Base-by-base conservation (phyloP, 2,113 vertebrate species). In the Xiphophorus maculatus region DNA sequence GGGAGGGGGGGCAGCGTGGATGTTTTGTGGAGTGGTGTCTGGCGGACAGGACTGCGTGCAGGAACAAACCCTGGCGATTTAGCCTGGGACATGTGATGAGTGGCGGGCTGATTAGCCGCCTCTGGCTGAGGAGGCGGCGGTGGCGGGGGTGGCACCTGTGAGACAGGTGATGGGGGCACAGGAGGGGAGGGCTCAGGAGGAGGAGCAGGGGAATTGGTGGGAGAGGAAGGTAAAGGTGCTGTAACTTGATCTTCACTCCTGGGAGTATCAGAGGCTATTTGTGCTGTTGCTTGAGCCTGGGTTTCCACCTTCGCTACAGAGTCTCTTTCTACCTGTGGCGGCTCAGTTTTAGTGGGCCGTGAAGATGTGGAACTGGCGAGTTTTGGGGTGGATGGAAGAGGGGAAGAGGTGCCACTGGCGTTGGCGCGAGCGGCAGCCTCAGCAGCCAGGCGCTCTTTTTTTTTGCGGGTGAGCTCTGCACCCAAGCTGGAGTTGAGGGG, bases 1-100 rank as follows among this genome's bases (percentile, higher is more conserved):
- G 98, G 98, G 63, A 99, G 93, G 35, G 94, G 97, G 77, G 98
- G 98, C 89, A 99, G 91, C 0, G 98, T 99, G 66, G 97, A 99
- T 4, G 98, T 99, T 94, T 98, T 97, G 91, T 97, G 91, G 72
- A 96, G 92, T 19, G 95, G 94, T 51, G 96, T 94, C 88, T 94
- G 94, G 48, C 94, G 95, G 69, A 90, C 84, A 74, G 97, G 96
- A 83, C 95, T 70, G 77, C 94, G 94, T 5, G 95, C 87, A 60
- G 95, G 93, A 64, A 92, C 77, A n/a, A 87, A 85, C 48, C 94
- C 89, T 83, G 97, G 96, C 73, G 96, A 96, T 93, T 95, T 97
- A 88, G 93, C 87, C 90, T 95, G 96, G 89, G 95, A 91, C 79
- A 92, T 89, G 70, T 85, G 92, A 51, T 79, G 92, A 87, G 89